phyloP scores from a whole-genome alignment of 2,888 invertebrate species.

The Noctua fimbriata region DNA sequence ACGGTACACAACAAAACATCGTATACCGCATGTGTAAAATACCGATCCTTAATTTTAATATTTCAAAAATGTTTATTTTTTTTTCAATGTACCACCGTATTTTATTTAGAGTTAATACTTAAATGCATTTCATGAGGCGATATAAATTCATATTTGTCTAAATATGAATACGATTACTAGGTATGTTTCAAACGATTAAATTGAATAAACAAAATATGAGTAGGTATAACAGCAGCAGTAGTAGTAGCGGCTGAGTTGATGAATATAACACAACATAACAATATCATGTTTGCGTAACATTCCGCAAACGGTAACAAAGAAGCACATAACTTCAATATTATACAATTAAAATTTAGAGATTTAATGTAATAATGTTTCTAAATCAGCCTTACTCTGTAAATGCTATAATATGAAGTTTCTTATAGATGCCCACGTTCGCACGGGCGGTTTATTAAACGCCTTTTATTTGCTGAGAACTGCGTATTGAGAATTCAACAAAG shows the following conservation, averaged over 20 bases:
- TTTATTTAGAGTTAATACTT: slow-evolving; percentile 21
- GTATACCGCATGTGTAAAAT: background rate
- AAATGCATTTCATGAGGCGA: slow-evolving; percentile 40
- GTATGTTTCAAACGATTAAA: slow-evolving; percentile 17
- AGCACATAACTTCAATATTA: background rate
- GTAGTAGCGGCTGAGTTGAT: slow-evolving; percentile 1
- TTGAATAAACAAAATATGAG: slow-evolving; percentile 13
- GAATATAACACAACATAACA: slow-evolving; percentile 26
- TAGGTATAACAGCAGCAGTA: slow-evolving; percentile 2
- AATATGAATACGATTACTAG: slow-evolving; percentile 1
- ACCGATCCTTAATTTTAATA: background rate
- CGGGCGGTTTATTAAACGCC: background rate
- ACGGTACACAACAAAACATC: background rate
- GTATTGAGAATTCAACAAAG: background rate
- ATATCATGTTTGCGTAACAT: slow-evolving; percentile 12
- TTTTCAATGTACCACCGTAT: background rate
- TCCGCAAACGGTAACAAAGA: slow-evolving; percentile 15
- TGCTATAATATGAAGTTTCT: slow-evolving; percentile 26
- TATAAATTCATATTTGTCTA: background rate
- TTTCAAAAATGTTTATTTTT: background rate
- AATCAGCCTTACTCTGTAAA: slow-evolving; percentile 54
- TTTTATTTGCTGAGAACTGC: background rate
- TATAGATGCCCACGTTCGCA: background rate
- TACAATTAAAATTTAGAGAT: background rate
- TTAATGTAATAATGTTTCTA: slow-evolving; percentile 4